These are phyloP conservation scores for Athalia circularis DNA, from an alignment of 2,888 invertebrate species.

Conservation along the genomic window DNA sequence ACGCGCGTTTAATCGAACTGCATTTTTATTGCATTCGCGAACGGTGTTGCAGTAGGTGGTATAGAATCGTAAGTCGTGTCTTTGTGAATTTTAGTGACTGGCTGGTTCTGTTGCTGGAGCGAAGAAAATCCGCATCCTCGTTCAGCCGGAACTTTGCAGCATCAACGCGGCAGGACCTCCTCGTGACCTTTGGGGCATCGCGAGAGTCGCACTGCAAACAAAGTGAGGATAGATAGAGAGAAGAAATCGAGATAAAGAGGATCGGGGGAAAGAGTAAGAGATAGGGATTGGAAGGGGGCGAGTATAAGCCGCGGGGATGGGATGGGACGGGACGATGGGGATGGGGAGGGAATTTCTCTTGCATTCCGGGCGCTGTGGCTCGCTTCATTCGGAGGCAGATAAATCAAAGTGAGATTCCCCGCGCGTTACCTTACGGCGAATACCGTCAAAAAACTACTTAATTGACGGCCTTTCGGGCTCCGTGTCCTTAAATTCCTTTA, in stretches of 20 bases:
- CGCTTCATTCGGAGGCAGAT: conserved; percentile 28
- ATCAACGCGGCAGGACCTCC: too few relatives aligned
- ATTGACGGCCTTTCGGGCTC: conserved; percentile 17
- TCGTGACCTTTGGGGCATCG: conserved; percentile 11
- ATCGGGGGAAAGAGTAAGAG: conserved; percentile 51
- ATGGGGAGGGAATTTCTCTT: conserved; percentile 43
- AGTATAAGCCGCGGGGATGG: conserved; percentile 35
- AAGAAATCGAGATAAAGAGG: conserved; percentile 39
- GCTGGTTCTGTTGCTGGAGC: too few relatives aligned
- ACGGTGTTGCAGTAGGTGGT: too few relatives aligned
- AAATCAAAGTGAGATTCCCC: conserved; percentile 44
- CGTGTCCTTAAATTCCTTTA: not conserved
- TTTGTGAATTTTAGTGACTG: too few relatives aligned
- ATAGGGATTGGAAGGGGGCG: conserved; percentile 44
- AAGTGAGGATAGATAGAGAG: conserved; percentile 3
- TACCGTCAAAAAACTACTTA: conserved; percentile 16
- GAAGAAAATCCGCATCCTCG: too few relatives aligned
- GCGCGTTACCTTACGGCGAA: not conserved
- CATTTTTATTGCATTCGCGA: too few relatives aligned
- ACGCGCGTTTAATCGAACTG: too few relatives aligned
- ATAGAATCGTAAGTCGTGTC: too few relatives aligned
- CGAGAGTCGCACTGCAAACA: not conserved
- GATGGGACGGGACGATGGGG: conserved; percentile 32
- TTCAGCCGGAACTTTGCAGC: too few relatives aligned
- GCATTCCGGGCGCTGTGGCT: conserved; percentile 31